phyloP scores from a whole-genome alignment of 2,888 invertebrate genomes.

The Microdon myrmicae region DNA sequence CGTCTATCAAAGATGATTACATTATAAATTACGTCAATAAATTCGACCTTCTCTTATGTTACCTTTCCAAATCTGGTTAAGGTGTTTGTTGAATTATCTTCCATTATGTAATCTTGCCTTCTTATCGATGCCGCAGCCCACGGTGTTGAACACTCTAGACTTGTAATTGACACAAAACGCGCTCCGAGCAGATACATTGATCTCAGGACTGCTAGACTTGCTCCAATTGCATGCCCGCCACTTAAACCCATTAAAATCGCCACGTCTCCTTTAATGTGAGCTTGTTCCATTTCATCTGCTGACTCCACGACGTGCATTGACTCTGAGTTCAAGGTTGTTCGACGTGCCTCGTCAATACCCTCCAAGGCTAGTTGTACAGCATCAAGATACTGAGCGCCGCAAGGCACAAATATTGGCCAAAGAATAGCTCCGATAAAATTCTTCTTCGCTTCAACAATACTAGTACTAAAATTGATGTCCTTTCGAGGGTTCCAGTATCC shows the following conservation, averaged over 20 bases:
- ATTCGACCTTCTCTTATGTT: neutral
- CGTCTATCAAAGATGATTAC: conserved; percentile 63
- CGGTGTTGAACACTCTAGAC: conserved; percentile 74
- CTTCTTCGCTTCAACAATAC: conserved; percentile 62
- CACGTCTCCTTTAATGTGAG: conserved; percentile 71
- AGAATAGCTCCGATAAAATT: conserved; percentile 70
- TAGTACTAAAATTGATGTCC: conserved; percentile 58
- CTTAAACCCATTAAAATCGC: conserved; percentile 74
- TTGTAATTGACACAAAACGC: conserved; percentile 75
- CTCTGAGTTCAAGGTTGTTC: conserved; percentile 69
- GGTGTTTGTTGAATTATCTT: conserved; percentile 64
- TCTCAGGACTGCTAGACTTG: conserved; percentile 74
- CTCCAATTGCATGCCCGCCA: conserved; percentile 76
- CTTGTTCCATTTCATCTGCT: conserved; percentile 71
- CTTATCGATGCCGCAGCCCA: conserved; percentile 69
- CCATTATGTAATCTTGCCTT: conserved; percentile 60
- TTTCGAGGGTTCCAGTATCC: conserved; percentile 67
- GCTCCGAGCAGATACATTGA: conserved; percentile 75
- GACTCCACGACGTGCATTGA: conserved; percentile 70
- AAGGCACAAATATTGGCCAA: conserved; percentile 69
- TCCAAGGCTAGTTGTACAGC: conserved; percentile 75
- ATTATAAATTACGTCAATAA: neutral
- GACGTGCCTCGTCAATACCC: conserved; percentile 74
- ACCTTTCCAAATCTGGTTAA: conserved; percentile 68
- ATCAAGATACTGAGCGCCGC: conserved; percentile 73